These are phyloP conservation scores for Scarus forsteni DNA, from an alignment of 2,797 vertebrate genomes.

Conservation along the genomic window DNA sequence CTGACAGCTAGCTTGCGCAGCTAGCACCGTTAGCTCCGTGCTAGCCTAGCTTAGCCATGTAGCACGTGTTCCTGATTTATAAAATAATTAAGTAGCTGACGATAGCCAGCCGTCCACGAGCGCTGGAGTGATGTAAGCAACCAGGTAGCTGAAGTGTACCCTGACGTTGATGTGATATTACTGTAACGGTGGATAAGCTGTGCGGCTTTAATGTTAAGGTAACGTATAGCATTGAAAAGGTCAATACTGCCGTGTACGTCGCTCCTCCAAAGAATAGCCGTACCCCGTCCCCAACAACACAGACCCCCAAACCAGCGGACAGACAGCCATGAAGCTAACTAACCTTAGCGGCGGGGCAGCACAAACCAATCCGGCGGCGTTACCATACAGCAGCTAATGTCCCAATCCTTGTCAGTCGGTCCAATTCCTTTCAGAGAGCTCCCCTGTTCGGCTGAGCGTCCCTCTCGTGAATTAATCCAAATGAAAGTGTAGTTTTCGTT, in stretches of 20 bases:
- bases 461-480: constrained; percentile 78
- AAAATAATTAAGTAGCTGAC: constrained; percentile 65
- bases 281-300: constrained; percentile 70
- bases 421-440: constrained; percentile 25
- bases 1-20: constrained; percentile 69
- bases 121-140: neutral
- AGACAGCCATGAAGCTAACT: constrained; percentile 76
- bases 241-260: constrained; percentile 60
- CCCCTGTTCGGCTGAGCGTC: constrained; percentile 41
- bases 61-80: constrained; percentile 82
- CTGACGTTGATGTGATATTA: neutral
- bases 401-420: constrained; percentile 55
- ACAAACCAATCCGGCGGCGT: constrained; percentile 66
- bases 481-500: constrained; percentile 64
- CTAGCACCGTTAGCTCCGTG: constrained; percentile 55
- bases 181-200: neutral
- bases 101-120: constrained; percentile 17
- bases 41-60: constrained; percentile 78
- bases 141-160: neutral
- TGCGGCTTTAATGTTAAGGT: constrained; percentile 2
- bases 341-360: constrained; percentile 75
- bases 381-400: constrained; percentile 45
- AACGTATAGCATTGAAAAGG: constrained; percentile 58
- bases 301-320: constrained; percentile 47
- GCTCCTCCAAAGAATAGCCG: constrained; percentile 76